A percentile compares a stretch with the other conserved stretches of the same genome.
Evolutionary conservation across 2,888 invertebrate genomes (phyloP).

Genomic region (Glyphotaelius pellucidus): DNA sequence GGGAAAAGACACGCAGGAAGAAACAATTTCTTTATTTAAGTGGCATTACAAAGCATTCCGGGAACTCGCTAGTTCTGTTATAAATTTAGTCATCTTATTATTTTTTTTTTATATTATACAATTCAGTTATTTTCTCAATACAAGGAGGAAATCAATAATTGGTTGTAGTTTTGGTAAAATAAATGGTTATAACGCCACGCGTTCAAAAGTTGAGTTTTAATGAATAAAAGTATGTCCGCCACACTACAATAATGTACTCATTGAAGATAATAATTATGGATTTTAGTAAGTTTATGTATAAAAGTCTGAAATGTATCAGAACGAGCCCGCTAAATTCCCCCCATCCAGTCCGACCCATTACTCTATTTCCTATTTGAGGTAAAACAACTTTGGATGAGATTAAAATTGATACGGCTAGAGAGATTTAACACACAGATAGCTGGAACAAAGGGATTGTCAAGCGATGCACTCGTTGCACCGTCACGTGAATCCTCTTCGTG

Average conservation of each 20-base stretch:
- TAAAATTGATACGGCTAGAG: not conserved
- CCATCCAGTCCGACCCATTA: not conserved
- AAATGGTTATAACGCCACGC: not conserved
- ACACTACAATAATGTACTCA: not conserved
- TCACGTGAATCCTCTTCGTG: not conserved
- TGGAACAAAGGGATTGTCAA: not conserved
- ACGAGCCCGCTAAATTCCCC: not conserved
- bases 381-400: not conserved
- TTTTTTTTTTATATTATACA: too few relatives aligned
- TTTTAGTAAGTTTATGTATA: not conserved
- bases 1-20: too few relatives aligned
- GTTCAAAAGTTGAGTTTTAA: too few relatives aligned
- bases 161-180: too few relatives aligned
- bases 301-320: not conserved
- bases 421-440: not conserved
- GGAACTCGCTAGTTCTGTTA: too few relatives aligned
- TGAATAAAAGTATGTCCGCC: not conserved
- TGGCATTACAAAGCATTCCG: too few relatives aligned
- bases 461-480: not conserved
- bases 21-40: too few relatives aligned
- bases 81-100: too few relatives aligned
- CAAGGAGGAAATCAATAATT: too few relatives aligned
- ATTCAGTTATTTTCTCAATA: too few relatives aligned
- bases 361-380: not conserved
- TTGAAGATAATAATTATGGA: not conserved